A percentile compares a stretch with the other conserved stretches of the same genome.
phyloP scores from a whole-genome alignment of 1,140 invertebrate species.

The Calosoma granatense region DNA sequence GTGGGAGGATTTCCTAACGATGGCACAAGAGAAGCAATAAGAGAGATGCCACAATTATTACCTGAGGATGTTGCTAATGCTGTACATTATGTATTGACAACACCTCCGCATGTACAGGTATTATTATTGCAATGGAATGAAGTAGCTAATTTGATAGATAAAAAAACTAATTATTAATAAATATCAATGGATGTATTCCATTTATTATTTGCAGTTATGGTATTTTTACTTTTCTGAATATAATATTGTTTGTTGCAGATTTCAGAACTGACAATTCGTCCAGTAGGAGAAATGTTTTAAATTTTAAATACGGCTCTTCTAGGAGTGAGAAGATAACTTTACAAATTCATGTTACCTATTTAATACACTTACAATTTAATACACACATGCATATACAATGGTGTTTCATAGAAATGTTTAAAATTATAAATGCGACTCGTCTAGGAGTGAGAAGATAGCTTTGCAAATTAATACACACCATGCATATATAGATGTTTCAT shows the following conservation, averaged over 20 bases:
- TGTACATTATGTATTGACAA: slow-evolving; percentile 39
- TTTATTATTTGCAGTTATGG: neutral
- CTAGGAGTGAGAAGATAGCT: too few species aligned
- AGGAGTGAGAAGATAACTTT: too few species aligned
- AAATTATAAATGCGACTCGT: too few species aligned
- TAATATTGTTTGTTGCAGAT: slow-evolving; percentile 16
- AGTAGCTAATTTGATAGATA: neutral
- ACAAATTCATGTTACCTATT: too few species aligned
- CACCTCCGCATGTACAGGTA: slow-evolving; percentile 42
- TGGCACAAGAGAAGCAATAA: slow-evolving; percentile 16
- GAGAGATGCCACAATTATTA: slow-evolving; percentile 25
- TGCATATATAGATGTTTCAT: too few species aligned
- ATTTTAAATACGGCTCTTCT: too few species aligned
- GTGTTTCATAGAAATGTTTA: too few species aligned
- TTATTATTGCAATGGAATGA: slow-evolving; percentile 10
- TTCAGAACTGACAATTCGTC: slow-evolving; percentile 16
- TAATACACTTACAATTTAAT: too few species aligned
- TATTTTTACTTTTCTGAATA: neutral
- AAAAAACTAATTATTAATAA: neutral
- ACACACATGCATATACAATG: too few species aligned
- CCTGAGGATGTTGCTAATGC: slow-evolving; percentile 42
- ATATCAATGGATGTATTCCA: neutral
- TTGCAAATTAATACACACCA: too few species aligned
- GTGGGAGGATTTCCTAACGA: slow-evolving; percentile 26
- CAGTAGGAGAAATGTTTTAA: slow-evolving; percentile 17